Evolutionary conservation across 2,797 vertebrate genomes (phyloP).

Genomic region (Glossophaga mutica): DNA sequence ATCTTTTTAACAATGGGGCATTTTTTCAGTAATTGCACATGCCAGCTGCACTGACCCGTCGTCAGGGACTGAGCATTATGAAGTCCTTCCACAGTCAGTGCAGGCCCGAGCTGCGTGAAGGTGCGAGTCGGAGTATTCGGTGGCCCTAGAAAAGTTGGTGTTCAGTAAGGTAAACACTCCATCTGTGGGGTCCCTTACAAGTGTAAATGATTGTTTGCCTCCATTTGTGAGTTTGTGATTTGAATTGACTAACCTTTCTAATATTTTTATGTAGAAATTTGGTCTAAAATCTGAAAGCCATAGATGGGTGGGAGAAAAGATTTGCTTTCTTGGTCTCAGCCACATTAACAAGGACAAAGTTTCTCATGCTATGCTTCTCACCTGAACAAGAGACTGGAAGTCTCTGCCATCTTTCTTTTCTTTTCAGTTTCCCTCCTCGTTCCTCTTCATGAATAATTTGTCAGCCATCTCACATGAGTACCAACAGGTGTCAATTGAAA

Average conservation of each 20-base stretch:
- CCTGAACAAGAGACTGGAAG: background rate
- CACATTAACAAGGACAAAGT: background rate
- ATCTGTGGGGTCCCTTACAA: background rate
- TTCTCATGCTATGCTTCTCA: background rate
- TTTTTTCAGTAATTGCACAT: background rate
- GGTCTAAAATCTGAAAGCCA: background rate
- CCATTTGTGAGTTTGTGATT: background rate
- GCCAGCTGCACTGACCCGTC: background rate
- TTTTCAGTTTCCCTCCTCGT: background rate
- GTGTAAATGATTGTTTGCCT: background rate
- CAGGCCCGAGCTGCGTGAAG: background rate
- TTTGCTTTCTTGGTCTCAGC: background rate
- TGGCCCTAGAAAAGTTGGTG: background rate
- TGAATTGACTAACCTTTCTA: conserved; percentile 11
- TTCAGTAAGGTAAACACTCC: background rate
- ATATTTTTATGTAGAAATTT: background rate
- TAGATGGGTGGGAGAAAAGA: background rate
- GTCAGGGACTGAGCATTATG: background rate
- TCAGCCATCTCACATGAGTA: background rate
- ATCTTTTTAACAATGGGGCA: background rate
- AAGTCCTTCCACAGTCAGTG: background rate
- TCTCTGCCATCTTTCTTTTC: background rate
- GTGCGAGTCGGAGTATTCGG: background rate
- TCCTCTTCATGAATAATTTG: background rate
- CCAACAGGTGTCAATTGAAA: background rate